Conservation (phyloP, 2,797 vertebrate species). For the Staurois parvus region DNA sequence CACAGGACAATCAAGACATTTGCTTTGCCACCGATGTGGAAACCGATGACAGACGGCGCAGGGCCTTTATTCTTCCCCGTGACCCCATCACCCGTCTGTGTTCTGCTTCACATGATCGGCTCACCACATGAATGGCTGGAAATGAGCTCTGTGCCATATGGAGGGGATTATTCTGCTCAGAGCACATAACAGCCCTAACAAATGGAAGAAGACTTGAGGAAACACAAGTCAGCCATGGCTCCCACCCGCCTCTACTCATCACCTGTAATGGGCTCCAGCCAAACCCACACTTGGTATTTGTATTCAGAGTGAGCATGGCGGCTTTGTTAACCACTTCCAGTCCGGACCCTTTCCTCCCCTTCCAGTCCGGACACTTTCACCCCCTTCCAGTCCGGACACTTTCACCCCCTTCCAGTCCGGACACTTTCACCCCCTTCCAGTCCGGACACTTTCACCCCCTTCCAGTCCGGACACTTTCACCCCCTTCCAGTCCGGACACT, state of each 20-base stretch:
- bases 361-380: too few relatives aligned
- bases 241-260: background rate
- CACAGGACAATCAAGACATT: background rate
- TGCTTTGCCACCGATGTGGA: background rate
- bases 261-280: background rate
- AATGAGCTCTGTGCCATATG: background rate
- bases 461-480: too few relatives aligned
- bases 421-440: too few relatives aligned
- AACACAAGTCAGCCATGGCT: background rate
- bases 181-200: background rate
- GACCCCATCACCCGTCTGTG: background rate
- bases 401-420: too few relatives aligned
- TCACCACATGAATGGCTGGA: background rate
- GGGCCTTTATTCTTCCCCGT: background rate
- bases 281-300: too few relatives aligned
- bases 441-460: too few relatives aligned
- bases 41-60: background rate
- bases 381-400: too few relatives aligned
- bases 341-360: too few relatives aligned
- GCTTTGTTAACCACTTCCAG: too few relatives aligned
- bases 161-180: background rate
- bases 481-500: too few relatives aligned
- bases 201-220: background rate
- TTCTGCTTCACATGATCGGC: background rate
- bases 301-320: too few relatives aligned